Evolutionary conservation across 30 jellyfish, hydroid and myxozoan genomes (phyloP), one percentile per base, ranked within the genome.

Genomic region (Cassiopea xamachana): DNA sequence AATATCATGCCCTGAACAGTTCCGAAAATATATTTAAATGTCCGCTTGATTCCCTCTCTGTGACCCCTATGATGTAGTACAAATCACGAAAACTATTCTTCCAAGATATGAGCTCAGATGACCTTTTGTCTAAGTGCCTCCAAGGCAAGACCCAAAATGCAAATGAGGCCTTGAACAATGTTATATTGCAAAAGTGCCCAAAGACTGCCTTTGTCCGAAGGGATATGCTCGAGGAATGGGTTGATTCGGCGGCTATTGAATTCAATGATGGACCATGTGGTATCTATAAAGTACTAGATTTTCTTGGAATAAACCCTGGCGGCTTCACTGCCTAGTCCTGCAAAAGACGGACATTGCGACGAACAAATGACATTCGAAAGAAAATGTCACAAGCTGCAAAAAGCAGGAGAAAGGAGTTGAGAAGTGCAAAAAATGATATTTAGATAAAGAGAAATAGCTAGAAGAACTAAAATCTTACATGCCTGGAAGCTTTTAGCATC

Each of bases 81-180:
- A n/a, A n/a, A n/a, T n/a, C n/a, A n/a, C n/a, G n/a, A n/a, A 58
- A 58, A 27, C 90, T 86, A 46, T 55, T 82, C n/a, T 82, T 58
- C 47, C 19, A n/a, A 12, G 87, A 82, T 4, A 39, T 82, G 61
- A 48, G 48, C 17, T 47, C 91, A 8, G 91, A 82, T 18, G 67
- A 7, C 1, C 87, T 82, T 0, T 79, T 82, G 17, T 2, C 84
- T 55, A 82, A 82, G 67, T 82, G 86, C 83, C 67, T 82, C 60
- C 90, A 82, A 43, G 87, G 87, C 19, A 82, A 82, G 48, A 82
- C 90, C 1, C 90, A 82, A 82, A 82, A 82, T 64, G 90, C 91
- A 27, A 82, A 64, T 82, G 87, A 82, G 75, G 91, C 90, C 1
- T 64, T 82, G 64, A 82, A 82, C 61, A 43, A 58, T 3, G 58